phyloP scores from a whole-genome alignment of 2,797 vertebrate species.

The Poecilia gillii region DNA sequence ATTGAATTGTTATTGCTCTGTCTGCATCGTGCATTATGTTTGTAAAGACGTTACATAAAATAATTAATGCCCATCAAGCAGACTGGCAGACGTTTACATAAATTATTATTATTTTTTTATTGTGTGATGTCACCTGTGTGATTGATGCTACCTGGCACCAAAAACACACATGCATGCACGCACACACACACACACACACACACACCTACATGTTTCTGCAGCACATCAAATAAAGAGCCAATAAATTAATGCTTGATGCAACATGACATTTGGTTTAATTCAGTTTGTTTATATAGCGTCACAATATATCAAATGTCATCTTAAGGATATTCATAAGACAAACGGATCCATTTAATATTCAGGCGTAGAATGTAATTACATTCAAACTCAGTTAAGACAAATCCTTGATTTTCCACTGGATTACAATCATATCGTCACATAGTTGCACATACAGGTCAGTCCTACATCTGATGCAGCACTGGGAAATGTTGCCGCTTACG shows the following conservation, averaged over 20 bases:
- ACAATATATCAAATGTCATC: background rate
- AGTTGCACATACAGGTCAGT: background rate
- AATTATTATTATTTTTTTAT: background rate
- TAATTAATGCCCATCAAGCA: background rate
- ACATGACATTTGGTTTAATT: background rate
- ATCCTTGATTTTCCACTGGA: background rate
- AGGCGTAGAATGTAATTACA: background rate
- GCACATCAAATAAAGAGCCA: background rate
- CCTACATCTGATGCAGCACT: background rate
- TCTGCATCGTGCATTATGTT: constrained; percentile 4
- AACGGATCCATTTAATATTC: background rate
- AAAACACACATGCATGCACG: constrained; percentile 5
- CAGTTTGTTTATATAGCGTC: background rate
- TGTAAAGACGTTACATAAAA: background rate
- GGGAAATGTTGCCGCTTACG: background rate
- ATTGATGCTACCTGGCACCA: constrained; percentile 24
- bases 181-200: background rate
- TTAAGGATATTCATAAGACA: background rate
- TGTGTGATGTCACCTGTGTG: constrained; percentile 4
- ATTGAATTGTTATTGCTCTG: background rate
- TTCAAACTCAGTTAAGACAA: background rate
- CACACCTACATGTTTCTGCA: background rate
- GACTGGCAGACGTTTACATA: constrained; percentile 11
- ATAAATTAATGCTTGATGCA: background rate
- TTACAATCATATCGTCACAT: background rate